A percentile compares a stretch with the other conserved stretches of the same genome.
Conservation (phyloP, 2,113 vertebrate species). For the Illadopsis cleaveri region DNA sequence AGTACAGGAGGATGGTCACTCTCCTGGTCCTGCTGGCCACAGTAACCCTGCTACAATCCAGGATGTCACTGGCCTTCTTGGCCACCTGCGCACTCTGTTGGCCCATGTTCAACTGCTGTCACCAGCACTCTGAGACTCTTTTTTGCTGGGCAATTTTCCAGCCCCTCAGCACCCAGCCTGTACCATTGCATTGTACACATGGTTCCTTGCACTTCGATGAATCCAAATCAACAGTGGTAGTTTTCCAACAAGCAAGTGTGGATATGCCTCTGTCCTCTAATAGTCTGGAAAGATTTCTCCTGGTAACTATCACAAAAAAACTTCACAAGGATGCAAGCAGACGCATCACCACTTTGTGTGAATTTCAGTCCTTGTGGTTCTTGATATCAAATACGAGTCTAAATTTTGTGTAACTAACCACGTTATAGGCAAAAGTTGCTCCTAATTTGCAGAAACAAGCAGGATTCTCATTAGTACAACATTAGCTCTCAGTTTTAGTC, state of each 20-base stretch:
- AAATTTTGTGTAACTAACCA: not conserved
- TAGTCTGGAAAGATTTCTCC: not conserved
- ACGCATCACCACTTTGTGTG: fast-evolving
- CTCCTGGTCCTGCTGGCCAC: not conserved
- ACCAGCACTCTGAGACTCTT: not conserved
- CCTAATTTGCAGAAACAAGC: not conserved
- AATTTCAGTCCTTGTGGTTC: not conserved
- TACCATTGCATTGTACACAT: not conserved
- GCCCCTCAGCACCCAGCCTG: not conserved
- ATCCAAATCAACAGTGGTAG: not conserved
- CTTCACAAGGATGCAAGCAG: not conserved
- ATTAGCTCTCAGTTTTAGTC: not conserved
- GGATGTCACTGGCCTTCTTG: not conserved
- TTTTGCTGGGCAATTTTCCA: not conserved
- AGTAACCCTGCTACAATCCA: not conserved
- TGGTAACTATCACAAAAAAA: not conserved
- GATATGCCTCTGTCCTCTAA: not conserved
- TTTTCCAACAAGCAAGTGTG: not conserved
- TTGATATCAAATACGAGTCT: not conserved
- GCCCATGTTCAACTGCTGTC: not conserved
- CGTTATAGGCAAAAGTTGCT: not conserved
- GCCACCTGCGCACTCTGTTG: not conserved
- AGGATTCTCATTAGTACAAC: not conserved
- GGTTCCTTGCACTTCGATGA: not conserved
- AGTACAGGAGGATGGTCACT: not conserved